Evolutionary conservation across 2,113 vertebrate genomes (phyloP).

Genomic region (Pituophis catenifer): DNA sequence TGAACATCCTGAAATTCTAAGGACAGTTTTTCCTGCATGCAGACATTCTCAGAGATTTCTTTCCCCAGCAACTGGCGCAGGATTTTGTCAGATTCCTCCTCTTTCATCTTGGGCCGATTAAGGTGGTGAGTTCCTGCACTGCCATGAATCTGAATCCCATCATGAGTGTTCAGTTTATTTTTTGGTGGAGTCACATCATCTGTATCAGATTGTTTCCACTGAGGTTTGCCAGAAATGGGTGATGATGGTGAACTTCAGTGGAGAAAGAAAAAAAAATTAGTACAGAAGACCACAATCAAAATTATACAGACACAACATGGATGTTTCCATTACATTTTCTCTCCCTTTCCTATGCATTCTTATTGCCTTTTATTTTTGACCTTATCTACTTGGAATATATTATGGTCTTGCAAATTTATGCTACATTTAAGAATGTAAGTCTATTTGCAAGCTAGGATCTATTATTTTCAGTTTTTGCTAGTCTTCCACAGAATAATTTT

Average conservation of each 20-base stretch:
- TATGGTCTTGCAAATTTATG: slow-evolving; percentile 17
- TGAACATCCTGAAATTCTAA: slow-evolving; percentile 80
- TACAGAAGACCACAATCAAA: slow-evolving; percentile 24
- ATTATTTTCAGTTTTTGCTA: slow-evolving; percentile 19
- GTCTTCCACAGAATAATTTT: background rate
- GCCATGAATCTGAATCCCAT: slow-evolving; percentile 73
- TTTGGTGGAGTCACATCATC: slow-evolving; percentile 66
- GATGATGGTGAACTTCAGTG: slow-evolving; percentile 82
- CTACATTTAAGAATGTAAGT: slow-evolving; percentile 15
- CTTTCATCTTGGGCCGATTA: slow-evolving; percentile 78
- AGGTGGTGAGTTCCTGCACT: slow-evolving; percentile 63
- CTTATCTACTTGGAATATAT: slow-evolving; percentile 14
- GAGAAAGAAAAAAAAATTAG: slow-evolving; percentile 49
- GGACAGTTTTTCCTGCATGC: slow-evolving; percentile 80
- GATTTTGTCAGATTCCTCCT: slow-evolving; percentile 84
- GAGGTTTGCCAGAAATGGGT: slow-evolving; percentile 80
- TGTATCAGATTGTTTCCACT: slow-evolving; percentile 71
- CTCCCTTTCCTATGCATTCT: slow-evolving; percentile 21
- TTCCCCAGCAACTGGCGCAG: slow-evolving; percentile 86
- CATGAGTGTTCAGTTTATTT: slow-evolving; percentile 68
- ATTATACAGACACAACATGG: slow-evolving; percentile 31
- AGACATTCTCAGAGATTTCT: slow-evolving; percentile 81
- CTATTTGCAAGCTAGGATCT: slow-evolving; percentile 22
- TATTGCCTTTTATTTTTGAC: slow-evolving; percentile 24
- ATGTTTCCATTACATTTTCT: slow-evolving; percentile 17